phyloP scores from a whole-genome alignment of 2,113 vertebrate species.

The Orycteropus afer region DNA sequence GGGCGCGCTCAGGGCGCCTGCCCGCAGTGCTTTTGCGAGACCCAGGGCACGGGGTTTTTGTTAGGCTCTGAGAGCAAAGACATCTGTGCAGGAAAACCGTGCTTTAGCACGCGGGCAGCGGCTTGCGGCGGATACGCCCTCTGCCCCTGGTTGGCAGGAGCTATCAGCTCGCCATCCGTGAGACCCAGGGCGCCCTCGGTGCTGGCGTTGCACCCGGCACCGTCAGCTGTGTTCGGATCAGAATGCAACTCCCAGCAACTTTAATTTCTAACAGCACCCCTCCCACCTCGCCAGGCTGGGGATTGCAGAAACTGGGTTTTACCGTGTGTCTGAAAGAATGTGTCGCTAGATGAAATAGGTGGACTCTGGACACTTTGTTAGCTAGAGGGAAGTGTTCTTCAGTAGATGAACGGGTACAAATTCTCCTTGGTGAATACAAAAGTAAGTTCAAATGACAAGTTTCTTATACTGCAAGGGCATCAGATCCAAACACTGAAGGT shows the following conservation, averaged over 20 bases:
- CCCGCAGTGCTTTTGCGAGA: neutral
- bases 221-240: neutral
- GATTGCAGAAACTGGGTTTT: neutral
- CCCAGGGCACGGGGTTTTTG: neutral
- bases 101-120: neutral
- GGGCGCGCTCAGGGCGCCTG: neutral
- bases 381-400: neutral
- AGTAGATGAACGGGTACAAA: neutral
- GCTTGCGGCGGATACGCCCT: neutral
- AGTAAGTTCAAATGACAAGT: constrained; percentile 33
- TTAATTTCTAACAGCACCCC: neutral
- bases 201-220: neutral
- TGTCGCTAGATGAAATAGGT: neutral
- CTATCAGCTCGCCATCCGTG: neutral
- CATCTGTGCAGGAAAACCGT: neutral
- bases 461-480: neutral
- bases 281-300: neutral
- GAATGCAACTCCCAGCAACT: constrained; percentile 39
- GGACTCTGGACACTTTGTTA: neutral
- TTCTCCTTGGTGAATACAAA: neutral
- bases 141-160: neutral
- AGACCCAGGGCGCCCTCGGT: neutral
- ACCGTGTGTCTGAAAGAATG: neutral
- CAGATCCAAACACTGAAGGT: neutral
- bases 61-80: neutral